Base-by-base conservation (phyloP, 2,797 vertebrate genomes). In the Diglossa cyanea region DNA sequence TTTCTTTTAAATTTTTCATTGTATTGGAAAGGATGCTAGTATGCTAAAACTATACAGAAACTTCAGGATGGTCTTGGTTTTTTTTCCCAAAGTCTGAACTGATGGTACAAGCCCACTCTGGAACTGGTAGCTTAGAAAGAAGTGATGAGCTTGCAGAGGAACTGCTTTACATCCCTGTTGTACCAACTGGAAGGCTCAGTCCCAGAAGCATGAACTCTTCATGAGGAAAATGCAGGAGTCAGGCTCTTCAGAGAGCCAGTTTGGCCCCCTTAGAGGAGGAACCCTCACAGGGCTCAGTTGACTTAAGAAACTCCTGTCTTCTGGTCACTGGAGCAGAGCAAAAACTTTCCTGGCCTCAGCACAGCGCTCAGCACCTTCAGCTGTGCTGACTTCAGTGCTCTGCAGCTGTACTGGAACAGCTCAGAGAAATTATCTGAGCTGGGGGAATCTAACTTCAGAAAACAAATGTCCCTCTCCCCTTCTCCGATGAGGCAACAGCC, bases 291-390 rank as follows among this genome's bases (percentile, higher is more conserved):
- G 51, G 37, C 71, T 91, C 33, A 33, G 51, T 3, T 60, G 63
- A 40, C 23, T 19, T n/a, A 7, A 76, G 35, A 50, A 85, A 65
- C 58, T 76, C 17, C 30, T 8, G 16, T 48, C 6, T 58, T 77
- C 40, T 61, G 9, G 51, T 61, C 42, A 35, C 21, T 50, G 54
- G 66, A 75, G 48, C 39, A 72, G 47, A 68, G 42, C 66, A 75
- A 54, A 61, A 83, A 51, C 31, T 8, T 44, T n/a, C 16, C 40
- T 0, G 1, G 58, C 47, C 62, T 40, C 18, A 6, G 0, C 21
- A 4, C 24, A 71, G 53, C 0, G 0, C 50, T 35, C 6, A 0
- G 11, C 26, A 39, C 58, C 39, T 42, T n/a, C 47, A 17, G 35
- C 28, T 58, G 62, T 17, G 63, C 71, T 65, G 37, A 12, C 26